Evolutionary conservation across 2,888 invertebrate species (phyloP), one percentile per base, ranked within the genome.

Genomic region (Chloroclystis v-ata): DNA sequence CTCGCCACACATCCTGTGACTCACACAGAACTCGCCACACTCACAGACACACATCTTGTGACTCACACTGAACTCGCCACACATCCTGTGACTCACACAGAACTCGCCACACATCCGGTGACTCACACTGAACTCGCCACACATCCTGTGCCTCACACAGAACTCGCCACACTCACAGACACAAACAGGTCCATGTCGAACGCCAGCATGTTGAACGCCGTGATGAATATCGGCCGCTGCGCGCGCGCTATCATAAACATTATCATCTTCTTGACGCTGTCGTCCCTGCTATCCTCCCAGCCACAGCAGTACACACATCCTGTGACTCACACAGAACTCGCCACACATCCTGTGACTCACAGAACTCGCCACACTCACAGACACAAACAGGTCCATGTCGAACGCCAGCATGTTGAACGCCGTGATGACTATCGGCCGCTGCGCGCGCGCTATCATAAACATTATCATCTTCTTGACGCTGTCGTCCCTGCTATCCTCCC

Each of bases 171-270:
- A 64, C 74, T 61, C 42, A 80, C 80, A 1, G 72, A 69, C 0
- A 75, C 54, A 39, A 80, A 80, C 1, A 78, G 52, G 24, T 78
- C 73, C 78, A 79, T 78, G 28, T 79, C 76, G 13, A 73, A 79
- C 0, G 64, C 47, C 20, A 78, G 1, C 57, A 77, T 65, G 12
- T 72, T 61, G 44, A 76, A 73, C 0, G 74, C 78, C 0, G 69
- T 72, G 37, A 80, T 74, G 29, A 52, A 48, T 0, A 56, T 38
- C 0, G 77, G 72, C 0, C 29, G 9, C 55, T 78, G 77, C 2
- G 63, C 69, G 0, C 80, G 56, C 13, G 72, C 69, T 0, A 81
- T 59, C 75, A 81, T 74, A 53, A 72, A 74, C 3, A 55, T 25
- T 1, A 79, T 12, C 52, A 66, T 61, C 20, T 57, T 66, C 2